Evolutionary conservation across 1,140 invertebrate species (phyloP), one percentile per base, ranked within the genome.

Genomic region (Lasaia peninsularis): DNA sequence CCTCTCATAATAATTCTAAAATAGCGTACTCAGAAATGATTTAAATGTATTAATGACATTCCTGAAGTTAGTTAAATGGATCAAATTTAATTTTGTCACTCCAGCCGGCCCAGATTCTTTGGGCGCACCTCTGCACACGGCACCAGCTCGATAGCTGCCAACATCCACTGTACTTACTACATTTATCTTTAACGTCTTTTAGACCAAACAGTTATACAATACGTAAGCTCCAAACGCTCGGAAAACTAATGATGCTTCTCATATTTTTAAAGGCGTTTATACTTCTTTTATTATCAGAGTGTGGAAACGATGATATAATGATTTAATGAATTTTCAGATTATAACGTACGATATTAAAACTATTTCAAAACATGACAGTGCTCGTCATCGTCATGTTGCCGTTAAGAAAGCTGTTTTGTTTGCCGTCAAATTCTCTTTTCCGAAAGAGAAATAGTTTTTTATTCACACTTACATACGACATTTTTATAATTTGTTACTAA

Each of bases 51-150:
- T 65, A 59, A 64, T 67, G 69, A 76, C 70, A 82, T 82, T 78
- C 71, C 67, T 69, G 72, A 75, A 74, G 67, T 80, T 79, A 80
- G 80, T 86, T 79, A 71, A 70, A 60, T 63, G 63, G 79, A 83
- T 87, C 84, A 85, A 84, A 86, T 85, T 85, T 88, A 88, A 81
- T 85, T 78, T 79, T 85, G 85, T 86, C 83, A 82, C 81, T 88
- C 82, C 82, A 88, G 82, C 63, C 81, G 85, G 65, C 78, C 82
- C 78, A 85, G 78, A 85, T 88, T 88, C 80, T 65, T 76, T 65
- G 69, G 70, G 70, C 73, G 71, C 65, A 77, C 75, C 70, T 78
- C 70, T 85, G 80, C 83, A 79, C 83, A 85, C 82, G 80, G 80
- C 83, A 71, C 81, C 69, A 79, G 69, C 34, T 60, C 40, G 67